Base-by-base conservation (phyloP, 2,113 vertebrate species). In the Orycteropus afer region DNA sequence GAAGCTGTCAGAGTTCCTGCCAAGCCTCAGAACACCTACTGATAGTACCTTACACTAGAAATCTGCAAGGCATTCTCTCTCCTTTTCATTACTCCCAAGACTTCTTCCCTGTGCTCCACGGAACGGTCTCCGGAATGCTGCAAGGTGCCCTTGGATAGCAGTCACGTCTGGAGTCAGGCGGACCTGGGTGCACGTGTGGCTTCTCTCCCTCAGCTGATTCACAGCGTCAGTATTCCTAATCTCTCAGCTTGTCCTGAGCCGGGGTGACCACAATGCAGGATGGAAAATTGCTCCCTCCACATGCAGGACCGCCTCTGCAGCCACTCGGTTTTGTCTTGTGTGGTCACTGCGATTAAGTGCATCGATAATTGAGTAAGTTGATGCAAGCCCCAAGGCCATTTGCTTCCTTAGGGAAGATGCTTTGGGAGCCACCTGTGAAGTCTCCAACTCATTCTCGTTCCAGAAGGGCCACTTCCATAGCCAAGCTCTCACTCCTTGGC, bases 11-110 rank as follows among this genome's bases (percentile, higher is more conserved):
- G 53, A 15, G 2, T 32, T 67, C 23, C 93, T 94, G 97, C 97
- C 92, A 93, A 81, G 29, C 51, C 40, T 57, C 94, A 69, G 95
- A 94, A 65, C 92, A 82, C 89, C 97, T 94, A 89, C 96, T 85
- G 5, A 79, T 45, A 77, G 73, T 77, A 97, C 96, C 94, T 93
- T 73, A 34, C 65, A 53, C 84, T 88, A 93, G 94, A 93, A 6
- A 96, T 95, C 93, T 92, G 49, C 59, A 22, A 51, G 76, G 78
- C 9, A 79, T 97, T 97, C 84, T 45, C 93, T 96, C 94, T 91
- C 94, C 78, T 97, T 97, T 91, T 92, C 81, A 81, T 94, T 96
- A 95, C 78, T 76, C 79, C 85, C 89, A 85, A 97, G 96, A 97
- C 76, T 65, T 40, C 2, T 45, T 96, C 95, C 92, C 87, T 45